Percentiles rank a stretch among this genome's conserved stretches.
phyloP scores from a whole-genome alignment of 2,113 vertebrate genomes.

The Mustelus asterias region DNA sequence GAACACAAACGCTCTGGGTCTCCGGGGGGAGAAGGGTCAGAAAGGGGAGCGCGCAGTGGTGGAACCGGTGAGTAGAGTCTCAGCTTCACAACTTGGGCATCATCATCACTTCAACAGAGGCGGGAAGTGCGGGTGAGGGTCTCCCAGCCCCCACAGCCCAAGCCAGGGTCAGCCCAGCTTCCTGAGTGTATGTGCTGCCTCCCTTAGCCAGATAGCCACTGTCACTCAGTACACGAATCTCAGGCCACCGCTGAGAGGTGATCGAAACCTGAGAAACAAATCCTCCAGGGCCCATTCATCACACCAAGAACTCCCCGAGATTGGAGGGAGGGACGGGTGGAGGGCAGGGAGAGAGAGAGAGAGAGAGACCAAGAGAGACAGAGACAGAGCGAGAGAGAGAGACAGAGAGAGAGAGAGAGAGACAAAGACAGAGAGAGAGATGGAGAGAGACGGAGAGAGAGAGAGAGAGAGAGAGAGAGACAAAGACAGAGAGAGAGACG shows the following conservation, averaged over 20 bases:
- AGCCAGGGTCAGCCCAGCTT: background rate
- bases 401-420: background rate
- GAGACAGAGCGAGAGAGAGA: background rate
- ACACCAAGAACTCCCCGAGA: too few relatives aligned
- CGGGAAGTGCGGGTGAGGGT: background rate
- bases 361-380: background rate
- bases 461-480: background rate
- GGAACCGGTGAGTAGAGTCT: slow-evolving; percentile 78
- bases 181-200: background rate
- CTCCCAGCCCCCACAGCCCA: background rate
- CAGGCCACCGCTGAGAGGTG: background rate
- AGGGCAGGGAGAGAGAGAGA: background rate
- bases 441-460: background rate
- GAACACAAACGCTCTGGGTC: slow-evolving; percentile 70
- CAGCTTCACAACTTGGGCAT: background rate
- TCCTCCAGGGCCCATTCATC: background rate
- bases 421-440: too few relatives aligned
- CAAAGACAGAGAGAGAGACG: background rate
- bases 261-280: background rate
- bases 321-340: background rate
- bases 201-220: background rate
- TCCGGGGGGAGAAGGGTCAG: slow-evolving; percentile 83
- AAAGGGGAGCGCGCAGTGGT: slow-evolving; percentile 93
- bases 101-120: background rate
- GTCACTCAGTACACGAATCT: background rate